Percentiles rank a stretch among this genome's conserved stretches.
Conservation (phyloP, 1,140 invertebrate genomes). For the Drosophila chauvacae region DNA sequence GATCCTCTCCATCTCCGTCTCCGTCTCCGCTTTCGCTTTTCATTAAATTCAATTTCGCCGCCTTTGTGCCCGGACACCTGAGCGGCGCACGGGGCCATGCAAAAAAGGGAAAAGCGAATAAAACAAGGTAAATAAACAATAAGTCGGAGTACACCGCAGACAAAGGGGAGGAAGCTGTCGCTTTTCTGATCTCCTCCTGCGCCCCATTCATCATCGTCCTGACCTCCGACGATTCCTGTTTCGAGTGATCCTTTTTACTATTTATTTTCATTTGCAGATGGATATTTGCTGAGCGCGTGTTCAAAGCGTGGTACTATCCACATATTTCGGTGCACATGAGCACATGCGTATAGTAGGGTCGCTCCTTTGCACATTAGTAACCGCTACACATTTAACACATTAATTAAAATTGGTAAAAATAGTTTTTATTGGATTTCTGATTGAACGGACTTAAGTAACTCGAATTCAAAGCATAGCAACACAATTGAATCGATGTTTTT, state of each 20-base stretch:
- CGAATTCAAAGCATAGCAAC: slow-evolving; percentile 29
- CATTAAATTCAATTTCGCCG: slow-evolving; percentile 73
- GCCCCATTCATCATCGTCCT: background rate
- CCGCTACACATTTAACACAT: no score
- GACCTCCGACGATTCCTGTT: slow-evolving; percentile 17
- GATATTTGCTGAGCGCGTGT: slow-evolving; percentile 58
- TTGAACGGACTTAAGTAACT: slow-evolving; percentile 26
- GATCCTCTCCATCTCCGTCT: slow-evolving; percentile 29
- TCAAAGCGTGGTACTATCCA: slow-evolving; percentile 41
- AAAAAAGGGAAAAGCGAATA: slow-evolving; percentile 36
- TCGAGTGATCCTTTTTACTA: slow-evolving; percentile 52
- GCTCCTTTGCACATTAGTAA: background rate
- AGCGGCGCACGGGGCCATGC: slow-evolving; percentile 23
- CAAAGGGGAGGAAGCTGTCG: slow-evolving; percentile 72
- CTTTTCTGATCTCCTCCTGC: slow-evolving; percentile 54
- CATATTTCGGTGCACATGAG: background rate
- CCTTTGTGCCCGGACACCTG: slow-evolving; percentile 66
- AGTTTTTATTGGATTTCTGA: slow-evolving; percentile 46
- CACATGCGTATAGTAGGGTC: background rate
- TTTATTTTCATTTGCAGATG: slow-evolving; percentile 61
- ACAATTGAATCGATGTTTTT: slow-evolving; percentile 20
- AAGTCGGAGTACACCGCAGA: slow-evolving; percentile 9
- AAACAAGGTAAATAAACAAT: slow-evolving; percentile 41
- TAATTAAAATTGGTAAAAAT: slow-evolving; percentile 43
- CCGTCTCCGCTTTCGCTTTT: slow-evolving; percentile 73